Evolutionary conservation across 1,140 invertebrate genomes (phyloP), one percentile per base, ranked within the genome.

Genomic region (Platorchestia sp.): DNA sequence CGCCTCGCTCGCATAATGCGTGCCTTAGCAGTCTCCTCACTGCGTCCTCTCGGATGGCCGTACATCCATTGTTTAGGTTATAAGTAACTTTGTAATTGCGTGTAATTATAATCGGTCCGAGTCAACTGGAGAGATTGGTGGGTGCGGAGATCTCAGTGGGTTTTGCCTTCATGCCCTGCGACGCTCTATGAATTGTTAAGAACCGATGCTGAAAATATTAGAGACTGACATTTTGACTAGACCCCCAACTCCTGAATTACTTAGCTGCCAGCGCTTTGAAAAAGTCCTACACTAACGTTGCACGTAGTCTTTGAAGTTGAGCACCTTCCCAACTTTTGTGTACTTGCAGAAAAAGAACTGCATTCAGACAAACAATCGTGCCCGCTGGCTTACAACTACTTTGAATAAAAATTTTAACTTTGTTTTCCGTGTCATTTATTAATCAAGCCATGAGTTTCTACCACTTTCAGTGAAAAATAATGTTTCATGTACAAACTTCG

Each of bases 11-110:
- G 59, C 59, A 75, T 75, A 75, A 75, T 75, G 59, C 36, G 59
- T 75, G 59, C 59, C 27, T 75, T 75, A 75, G 59, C 36, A 75
- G 59, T 75, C 59, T 75, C 59, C 59, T 75, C 59, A 75, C 27
- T 1, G 27, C 59, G 27, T 75, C 59, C 14, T 27, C 7, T 75
- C 36, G 59, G 59, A 36, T 75, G 14, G 59, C 36, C 59, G 59
- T 75, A 75, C 59, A 75, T 75, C 59, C 59, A 75, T 75, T 75
- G 59, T 75, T 75, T 75, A 75, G 59, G 59, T 75, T 75, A 75
- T 75, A 75, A 75, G 59, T 75, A 36, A 75, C 14, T 75, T 75
- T 75, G 59, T 75, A 75, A 75, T 75, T 75, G 59, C 59, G 59
- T 75, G 59, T 75, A 36, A 75, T 75, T 75, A 75, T 75, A 75